A percentile compares a stretch with the other conserved stretches of the same genome.
Evolutionary conservation across 2,888 invertebrate genomes (phyloP).

Genomic region (Agonopterix heracliana): DNA sequence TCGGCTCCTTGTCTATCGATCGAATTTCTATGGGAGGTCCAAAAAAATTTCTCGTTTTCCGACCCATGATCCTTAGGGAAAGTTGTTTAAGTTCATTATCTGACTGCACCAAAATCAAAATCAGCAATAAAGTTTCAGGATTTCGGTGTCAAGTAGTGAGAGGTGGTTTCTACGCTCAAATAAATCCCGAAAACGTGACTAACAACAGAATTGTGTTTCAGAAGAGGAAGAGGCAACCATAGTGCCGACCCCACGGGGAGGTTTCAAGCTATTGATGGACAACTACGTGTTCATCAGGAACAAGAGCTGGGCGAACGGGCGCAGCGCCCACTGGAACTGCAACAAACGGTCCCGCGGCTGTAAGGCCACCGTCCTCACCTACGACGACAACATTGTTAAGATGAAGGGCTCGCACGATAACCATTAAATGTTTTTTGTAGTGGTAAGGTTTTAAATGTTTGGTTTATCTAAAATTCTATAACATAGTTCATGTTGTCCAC

Average conservation of each 20-base stretch:
- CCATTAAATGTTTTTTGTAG: not conserved
- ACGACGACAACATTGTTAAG: slow-evolving; percentile 17
- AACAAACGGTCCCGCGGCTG: slow-evolving; percentile 18
- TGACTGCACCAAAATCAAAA: too few species aligned
- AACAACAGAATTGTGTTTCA: not conserved
- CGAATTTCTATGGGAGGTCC: too few species aligned
- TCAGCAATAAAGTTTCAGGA: too few species aligned
- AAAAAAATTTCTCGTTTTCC: too few species aligned
- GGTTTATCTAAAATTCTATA: not conserved
- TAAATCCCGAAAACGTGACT: too few species aligned
- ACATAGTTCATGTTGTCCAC: not conserved
- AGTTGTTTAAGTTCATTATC: too few species aligned
- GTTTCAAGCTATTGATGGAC: slow-evolving; percentile 22
- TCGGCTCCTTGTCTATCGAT: too few species aligned
- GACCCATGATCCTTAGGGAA: too few species aligned
- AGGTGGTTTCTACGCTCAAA: too few species aligned
- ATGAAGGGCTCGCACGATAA: slow-evolving; percentile 12
- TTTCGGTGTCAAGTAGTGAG: too few species aligned
- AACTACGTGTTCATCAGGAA: slow-evolving; percentile 20
- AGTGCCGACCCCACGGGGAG: slow-evolving; percentile 22
- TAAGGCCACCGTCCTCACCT: slow-evolving; percentile 25
- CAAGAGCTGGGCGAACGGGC: slow-evolving; percentile 21
- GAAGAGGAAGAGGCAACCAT: slow-evolving; percentile 21
- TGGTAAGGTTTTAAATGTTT: not conserved
- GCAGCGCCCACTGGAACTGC: slow-evolving; percentile 24